These are phyloP conservation scores for Eupithecia insigniata DNA, from an alignment of 2,888 invertebrate species.

Conservation along the genomic window DNA sequence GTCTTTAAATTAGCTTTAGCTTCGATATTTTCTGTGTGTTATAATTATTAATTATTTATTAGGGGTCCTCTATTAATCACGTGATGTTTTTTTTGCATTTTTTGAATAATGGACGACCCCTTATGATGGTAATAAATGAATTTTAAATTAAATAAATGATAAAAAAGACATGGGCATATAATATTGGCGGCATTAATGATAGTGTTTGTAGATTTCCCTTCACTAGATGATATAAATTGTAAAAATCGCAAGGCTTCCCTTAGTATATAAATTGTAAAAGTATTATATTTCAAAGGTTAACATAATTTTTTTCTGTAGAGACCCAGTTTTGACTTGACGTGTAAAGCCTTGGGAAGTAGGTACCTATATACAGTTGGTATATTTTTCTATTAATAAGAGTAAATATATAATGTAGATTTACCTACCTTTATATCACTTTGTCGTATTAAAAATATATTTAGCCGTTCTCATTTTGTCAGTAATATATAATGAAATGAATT, in stretches of 20 bases:
- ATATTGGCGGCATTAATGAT: background rate
- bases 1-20: background rate
- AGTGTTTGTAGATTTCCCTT: background rate
- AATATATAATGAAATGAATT: constrained; percentile 31
- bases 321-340: constrained; percentile 35
- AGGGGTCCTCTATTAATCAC: too few species aligned
- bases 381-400: constrained; percentile 40
- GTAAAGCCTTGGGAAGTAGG: constrained; percentile 5
- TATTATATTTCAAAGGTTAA: constrained; percentile 36
- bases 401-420: constrained; percentile 36
- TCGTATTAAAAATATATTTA: constrained; percentile 25
- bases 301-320: constrained; percentile 38
- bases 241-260: constrained; percentile 58
- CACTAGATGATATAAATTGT: constrained; percentile 27
- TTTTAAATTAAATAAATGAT: background rate
- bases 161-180: background rate
- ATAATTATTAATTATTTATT: background rate
- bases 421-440: constrained; percentile 33
- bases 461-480: constrained; percentile 23
- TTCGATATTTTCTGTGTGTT: background rate
- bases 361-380: constrained; percentile 24
- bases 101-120: too few species aligned
- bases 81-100: too few species aligned
- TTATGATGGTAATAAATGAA: background rate
- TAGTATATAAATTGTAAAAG: constrained; percentile 41